These are phyloP conservation scores for Coryphaenoides rupestris DNA, from an alignment of 2,113 vertebrate genomes.

Conservation along the genomic window DNA sequence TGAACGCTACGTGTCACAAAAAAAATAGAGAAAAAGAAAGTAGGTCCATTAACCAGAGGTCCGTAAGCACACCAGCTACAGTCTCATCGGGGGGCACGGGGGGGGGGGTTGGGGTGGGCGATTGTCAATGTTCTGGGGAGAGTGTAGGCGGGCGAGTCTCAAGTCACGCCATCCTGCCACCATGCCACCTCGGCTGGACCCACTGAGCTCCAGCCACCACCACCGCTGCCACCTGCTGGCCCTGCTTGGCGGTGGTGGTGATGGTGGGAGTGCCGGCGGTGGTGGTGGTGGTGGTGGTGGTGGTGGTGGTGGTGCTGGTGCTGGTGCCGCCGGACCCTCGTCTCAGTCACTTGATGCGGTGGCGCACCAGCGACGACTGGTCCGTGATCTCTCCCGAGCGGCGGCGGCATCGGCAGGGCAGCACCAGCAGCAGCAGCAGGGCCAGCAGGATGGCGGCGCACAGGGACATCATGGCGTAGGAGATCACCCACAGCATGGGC, in stretches of 20 bases:
- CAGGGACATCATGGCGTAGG: constrained; percentile 85
- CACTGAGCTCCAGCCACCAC: too few relatives aligned
- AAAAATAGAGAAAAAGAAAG: too few relatives aligned
- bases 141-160: background rate
- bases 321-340: background rate
- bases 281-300: too few relatives aligned
- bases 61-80: background rate
- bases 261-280: too few relatives aligned
- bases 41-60: too few relatives aligned
- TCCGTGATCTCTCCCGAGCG: constrained; percentile 83
- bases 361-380: constrained; percentile 88
- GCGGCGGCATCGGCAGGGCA: constrained; percentile 68
- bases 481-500: constrained; percentile 86
- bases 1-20: too few relatives aligned
- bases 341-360: constrained; percentile 89
- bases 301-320: too few relatives aligned
- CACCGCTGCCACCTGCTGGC: constrained; percentile 5
- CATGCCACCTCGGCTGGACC: constrained; percentile 6
- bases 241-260: background rate
- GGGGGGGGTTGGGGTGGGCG: too few relatives aligned
- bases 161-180: constrained; percentile 23
- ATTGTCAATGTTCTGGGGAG: background rate
- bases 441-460: constrained; percentile 82
- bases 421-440: constrained; percentile 78
- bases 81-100: too few relatives aligned